phyloP scores from a whole-genome alignment of 2,888 invertebrate genomes.

The Mechanitis mazaeus region DNA sequence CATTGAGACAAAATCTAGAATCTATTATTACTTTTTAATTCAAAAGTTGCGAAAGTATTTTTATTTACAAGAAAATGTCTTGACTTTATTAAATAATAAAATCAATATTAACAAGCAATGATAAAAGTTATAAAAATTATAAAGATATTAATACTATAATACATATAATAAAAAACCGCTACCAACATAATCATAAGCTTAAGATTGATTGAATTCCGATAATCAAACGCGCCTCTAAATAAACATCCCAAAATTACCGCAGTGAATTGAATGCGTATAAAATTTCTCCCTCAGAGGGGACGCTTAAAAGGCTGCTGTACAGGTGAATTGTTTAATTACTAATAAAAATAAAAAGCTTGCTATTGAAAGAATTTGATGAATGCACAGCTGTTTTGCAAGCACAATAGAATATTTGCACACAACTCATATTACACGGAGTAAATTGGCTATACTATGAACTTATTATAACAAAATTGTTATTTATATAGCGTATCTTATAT shows the following conservation, averaged over 20 bases:
- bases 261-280: slow-evolving; percentile 65
- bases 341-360: slow-evolving; percentile 71
- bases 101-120: no score
- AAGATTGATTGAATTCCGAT: slow-evolving; percentile 2
- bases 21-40: no score
- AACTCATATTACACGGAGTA: slow-evolving; percentile 24
- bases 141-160: background rate
- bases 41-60: no score
- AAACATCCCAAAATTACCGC: slow-evolving; percentile 59
- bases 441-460: slow-evolving; percentile 18
- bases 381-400: slow-evolving; percentile 33
- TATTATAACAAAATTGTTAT: slow-evolving; percentile 7
- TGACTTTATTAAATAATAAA: no score
- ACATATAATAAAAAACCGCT: background rate
- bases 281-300: slow-evolving; percentile 63
- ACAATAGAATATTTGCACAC: slow-evolving; percentile 31
- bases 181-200: background rate
- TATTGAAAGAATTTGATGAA: slow-evolving; percentile 37
- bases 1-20: no score
- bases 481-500: background rate
- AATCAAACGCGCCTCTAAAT: slow-evolving; percentile 26
- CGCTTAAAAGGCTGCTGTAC: slow-evolving; percentile 55
- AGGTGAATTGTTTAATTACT: slow-evolving; percentile 75
- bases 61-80: no score
- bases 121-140: background rate